Base-by-base conservation (phyloP, 1,140 invertebrate species). In the Homalodisca vitripennis region DNA sequence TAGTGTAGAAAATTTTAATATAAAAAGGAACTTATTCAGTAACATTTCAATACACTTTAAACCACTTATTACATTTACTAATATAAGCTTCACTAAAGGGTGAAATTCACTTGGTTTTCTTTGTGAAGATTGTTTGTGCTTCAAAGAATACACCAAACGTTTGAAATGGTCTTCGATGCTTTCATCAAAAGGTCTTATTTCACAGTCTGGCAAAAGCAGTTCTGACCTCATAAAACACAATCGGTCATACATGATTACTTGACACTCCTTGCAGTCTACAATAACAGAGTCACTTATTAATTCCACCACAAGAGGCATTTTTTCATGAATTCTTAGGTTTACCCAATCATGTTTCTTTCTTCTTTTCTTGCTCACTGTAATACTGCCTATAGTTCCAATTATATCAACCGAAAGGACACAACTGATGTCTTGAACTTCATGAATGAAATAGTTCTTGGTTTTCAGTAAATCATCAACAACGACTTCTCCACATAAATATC, bases 1-100 rank as follows among this genome's bases (percentile, higher is more conserved):
- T 34, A 64, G 27, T 6, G 62, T 64, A 10, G 62, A 64, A 32
- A 31, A 32, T 27, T 34, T 64, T 34, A 60, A 60, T 27, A 60
- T 3, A 6, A 26, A 60, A 27, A 60, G 29, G 3, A 60, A 26
- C 14, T 22, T 6, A 27, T 10, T 30, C 3, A 60, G 6, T 3
- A 60, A 27, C 14, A 14, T 24, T 14, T 60, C 55, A 60, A 60
- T 30, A 30, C 14, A 12, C 26, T 26, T 60, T 30, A 60, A 60
- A 30, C 26, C 14, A 60, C 2, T 10, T 10, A 30, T 60, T 26
- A 60, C 3, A 22, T 3, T 26, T 13, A 60, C 24, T 30, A 60
- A 29, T 14, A 26, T 27, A 6, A 60, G 3, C 10, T 29, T 30
- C 29, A 24, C 29, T 3, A 60, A 13, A 60, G 55, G 55, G 6